Percentiles rank a stretch among this genome's conserved stretches.
Evolutionary conservation across 2,113 vertebrate genomes (phyloP).

Genomic region (Chascanopsetta lugubris): DNA sequence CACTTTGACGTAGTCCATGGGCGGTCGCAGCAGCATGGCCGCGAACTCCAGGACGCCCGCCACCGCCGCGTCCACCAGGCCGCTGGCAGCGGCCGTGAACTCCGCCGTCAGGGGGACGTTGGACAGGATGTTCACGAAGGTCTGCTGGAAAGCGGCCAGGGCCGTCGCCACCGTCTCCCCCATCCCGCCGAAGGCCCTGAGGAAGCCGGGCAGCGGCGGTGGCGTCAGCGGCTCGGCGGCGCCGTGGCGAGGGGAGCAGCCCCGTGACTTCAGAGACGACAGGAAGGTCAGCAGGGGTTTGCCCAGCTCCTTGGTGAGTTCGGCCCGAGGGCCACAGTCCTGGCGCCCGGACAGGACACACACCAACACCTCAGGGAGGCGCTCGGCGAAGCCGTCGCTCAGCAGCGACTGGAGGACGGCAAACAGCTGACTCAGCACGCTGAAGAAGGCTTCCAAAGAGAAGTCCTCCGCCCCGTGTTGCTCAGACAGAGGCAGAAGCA

Average conservation of each 20-base stretch:
- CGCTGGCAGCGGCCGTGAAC: constrained; percentile 44
- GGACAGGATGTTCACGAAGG: constrained; percentile 50
- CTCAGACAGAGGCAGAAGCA: constrained; percentile 58
- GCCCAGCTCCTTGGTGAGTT: constrained; percentile 67
- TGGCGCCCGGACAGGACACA: constrained; percentile 71
- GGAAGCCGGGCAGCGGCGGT: constrained; percentile 42
- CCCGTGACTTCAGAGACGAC: constrained; percentile 63
- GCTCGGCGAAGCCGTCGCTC: constrained; percentile 53
- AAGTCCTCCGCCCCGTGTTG: constrained; percentile 12
- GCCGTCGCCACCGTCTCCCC: background rate
- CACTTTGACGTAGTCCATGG: constrained; percentile 72
- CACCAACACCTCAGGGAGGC: constrained; percentile 69
- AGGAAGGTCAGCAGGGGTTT: constrained; percentile 55
- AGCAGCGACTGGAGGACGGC: constrained; percentile 52
- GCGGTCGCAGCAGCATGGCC: constrained; percentile 53
- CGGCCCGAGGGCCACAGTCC: constrained; percentile 75
- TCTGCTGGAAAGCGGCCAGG: constrained; percentile 49
- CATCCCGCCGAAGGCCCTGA: constrained; percentile 37
- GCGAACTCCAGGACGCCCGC: constrained; percentile 51
- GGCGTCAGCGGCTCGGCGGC: constrained; percentile 2
- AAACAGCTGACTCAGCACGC: constrained; percentile 52
- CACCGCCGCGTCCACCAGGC: constrained; percentile 59
- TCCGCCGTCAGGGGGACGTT: constrained; percentile 58
- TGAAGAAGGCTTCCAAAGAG: constrained; percentile 49
- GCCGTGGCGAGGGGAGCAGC: constrained; percentile 38